Conservation (phyloP, 2,797 vertebrate species). For the Simalia tracyae region DNA sequence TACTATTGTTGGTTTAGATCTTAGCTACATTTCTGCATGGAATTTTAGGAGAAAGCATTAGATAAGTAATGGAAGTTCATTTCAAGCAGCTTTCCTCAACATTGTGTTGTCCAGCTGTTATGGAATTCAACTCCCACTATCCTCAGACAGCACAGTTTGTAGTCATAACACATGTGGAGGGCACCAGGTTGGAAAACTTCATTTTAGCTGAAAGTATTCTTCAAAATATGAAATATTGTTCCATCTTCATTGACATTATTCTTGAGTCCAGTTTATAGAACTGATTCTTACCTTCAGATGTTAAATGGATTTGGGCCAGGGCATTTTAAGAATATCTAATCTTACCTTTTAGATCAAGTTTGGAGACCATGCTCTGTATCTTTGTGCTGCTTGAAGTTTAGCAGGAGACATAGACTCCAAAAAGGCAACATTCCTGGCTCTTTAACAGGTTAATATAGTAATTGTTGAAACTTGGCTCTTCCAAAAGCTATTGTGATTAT, state of each 20-base stretch:
- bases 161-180: background rate
- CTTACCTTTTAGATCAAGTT: background rate
- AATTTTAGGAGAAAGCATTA: background rate
- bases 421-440: background rate
- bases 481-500: background rate
- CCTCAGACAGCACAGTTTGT: background rate
- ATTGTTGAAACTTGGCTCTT: background rate
- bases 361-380: background rate
- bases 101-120: background rate
- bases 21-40: background rate
- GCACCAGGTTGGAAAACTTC: background rate
- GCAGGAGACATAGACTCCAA: background rate
- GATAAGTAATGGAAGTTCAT: background rate
- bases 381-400: background rate
- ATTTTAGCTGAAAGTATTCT: background rate
- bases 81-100: background rate
- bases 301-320: background rate
- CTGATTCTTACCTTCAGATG: background rate
- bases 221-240: background rate
- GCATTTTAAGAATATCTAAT: background rate
- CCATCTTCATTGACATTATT: background rate
- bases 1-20: background rate
- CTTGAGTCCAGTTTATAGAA: background rate
- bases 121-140: background rate
- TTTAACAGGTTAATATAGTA: background rate